Evolutionary conservation across 2,888 invertebrate genomes (phyloP).

Genomic region (Polyommatus icarus): DNA sequence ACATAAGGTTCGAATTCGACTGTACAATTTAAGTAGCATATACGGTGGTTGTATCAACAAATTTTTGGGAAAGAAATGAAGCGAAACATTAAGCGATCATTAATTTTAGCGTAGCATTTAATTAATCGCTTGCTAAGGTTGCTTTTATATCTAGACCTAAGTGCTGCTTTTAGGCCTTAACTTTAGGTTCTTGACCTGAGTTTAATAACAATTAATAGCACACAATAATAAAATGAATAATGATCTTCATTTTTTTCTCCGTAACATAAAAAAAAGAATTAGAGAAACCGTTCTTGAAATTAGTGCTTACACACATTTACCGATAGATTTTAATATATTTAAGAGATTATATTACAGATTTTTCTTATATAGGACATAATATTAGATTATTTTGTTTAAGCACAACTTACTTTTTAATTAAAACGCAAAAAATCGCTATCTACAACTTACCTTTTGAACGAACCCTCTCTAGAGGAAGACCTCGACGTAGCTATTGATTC

Average conservation of each 20-base stretch:
- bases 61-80: constrained; percentile 12
- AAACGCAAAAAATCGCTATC: neutral
- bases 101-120: neutral
- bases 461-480: neutral
- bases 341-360: too few relatives aligned
- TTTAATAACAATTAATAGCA: too few relatives aligned
- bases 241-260: too few relatives aligned
- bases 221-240: too few relatives aligned
- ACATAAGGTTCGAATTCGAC: neutral
- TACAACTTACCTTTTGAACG: neutral
- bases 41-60: neutral
- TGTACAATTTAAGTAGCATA: neutral
- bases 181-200: too few relatives aligned
- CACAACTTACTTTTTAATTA: too few relatives aligned
- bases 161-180: neutral
- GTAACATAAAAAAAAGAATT: too few relatives aligned
- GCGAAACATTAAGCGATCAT: constrained; percentile 9
- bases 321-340: too few relatives aligned
- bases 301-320: too few relatives aligned
- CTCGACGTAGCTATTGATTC: neutral
- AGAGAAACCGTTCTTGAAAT: too few relatives aligned
- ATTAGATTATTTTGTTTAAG: too few relatives aligned
- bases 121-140: neutral
- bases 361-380: too few relatives aligned
- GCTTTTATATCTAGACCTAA: neutral